Evolutionary conservation across 2,888 invertebrate species (phyloP), one percentile per base, ranked within the genome.

Genomic region (Drosophila aldrichi): DNA sequence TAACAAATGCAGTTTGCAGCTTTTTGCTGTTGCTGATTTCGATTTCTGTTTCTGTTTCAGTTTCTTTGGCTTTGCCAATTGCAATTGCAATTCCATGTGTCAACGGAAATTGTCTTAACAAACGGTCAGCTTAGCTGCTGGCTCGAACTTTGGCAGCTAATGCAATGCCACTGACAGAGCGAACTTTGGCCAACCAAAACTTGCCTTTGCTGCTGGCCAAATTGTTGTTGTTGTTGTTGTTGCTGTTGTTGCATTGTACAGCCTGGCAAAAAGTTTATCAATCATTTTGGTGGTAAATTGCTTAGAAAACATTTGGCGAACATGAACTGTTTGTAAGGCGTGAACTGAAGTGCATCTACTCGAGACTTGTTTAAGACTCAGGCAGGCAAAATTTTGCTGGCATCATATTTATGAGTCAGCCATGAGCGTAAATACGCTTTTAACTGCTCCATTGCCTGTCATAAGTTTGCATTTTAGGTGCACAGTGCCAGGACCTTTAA

Each of bases 211-310:
- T 73, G 52, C 22, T 38, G 25, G 64, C 25, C 56, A 67, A 75
- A 51, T 55, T 51, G 65, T 64, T 67, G 58, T 38, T 68, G 43
- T 32, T 65, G 44, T 55, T 69, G 58, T 38, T 68, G 46, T 29
- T 68, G 46, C 49, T 51, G 74, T 56, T 22, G 20, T 2, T 22
- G 20, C 2, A 2, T 76, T 46, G 41, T 57, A 69, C 56, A 58
- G 71, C 63, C 46, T 69, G 75, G 46, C 40, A 79, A 85, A 88
- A 91, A 90, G 83, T 91, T 91, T 90, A 91, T 91, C 91, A 90
- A 91, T 91, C 91, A 91, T 91, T 91, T 91, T 91, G 91, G 77
- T 79, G 91, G 83, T 90, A 91, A 91, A 91, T 91, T 91, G 91
- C 83, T 91, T 88, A 84, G 91, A 89, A 90, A 91, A 90, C 83